Conservation (phyloP, 2,797 vertebrate species). For the Gobio occitaniae region DNA sequence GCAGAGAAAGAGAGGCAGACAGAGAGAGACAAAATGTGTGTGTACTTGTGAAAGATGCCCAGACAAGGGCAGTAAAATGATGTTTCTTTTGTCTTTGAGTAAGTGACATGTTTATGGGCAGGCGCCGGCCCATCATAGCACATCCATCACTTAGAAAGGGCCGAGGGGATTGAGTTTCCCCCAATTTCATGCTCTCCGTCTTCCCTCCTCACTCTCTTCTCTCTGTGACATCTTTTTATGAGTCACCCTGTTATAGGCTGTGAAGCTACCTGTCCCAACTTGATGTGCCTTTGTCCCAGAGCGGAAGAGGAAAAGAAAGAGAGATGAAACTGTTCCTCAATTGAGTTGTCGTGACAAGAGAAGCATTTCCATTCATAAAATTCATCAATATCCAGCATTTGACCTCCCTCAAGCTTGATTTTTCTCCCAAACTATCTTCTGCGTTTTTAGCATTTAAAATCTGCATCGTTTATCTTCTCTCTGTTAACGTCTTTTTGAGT, state of each 20-base stretch:
- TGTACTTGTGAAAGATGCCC: constrained; percentile 57
- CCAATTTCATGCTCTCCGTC: constrained; percentile 67
- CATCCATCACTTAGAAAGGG: constrained; percentile 71
- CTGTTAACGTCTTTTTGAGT: constrained; percentile 29
- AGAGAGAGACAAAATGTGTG: constrained; percentile 39
- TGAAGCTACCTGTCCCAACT: constrained; percentile 61
- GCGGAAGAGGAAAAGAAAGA: constrained; percentile 14
- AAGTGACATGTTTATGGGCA: constrained; percentile 77
- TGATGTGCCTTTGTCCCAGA: constrained; percentile 40
- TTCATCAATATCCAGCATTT: background rate
- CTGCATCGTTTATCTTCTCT: background rate
- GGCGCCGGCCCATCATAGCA: constrained; percentile 63
- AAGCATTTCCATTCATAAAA: constrained; percentile 11
- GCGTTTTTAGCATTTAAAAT: constrained; percentile 35
- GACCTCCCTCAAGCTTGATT: background rate
- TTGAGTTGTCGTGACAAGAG: background rate
- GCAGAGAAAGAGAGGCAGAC: constrained; percentile 36
- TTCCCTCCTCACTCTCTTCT: constrained; percentile 59
- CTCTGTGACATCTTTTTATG: constrained; percentile 59
- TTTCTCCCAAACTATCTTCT: background rate
- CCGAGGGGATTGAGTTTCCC: constrained; percentile 71
- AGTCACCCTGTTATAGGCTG: constrained; percentile 72
- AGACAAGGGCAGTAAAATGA: constrained; percentile 67
- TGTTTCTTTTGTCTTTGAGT: constrained; percentile 71
- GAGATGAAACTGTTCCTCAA: constrained; percentile 9